A percentile compares a stretch with the other conserved stretches of the same genome.
Evolutionary conservation across 2,888 invertebrate genomes (phyloP).

Genomic region (Melinaea marsaeus): DNA sequence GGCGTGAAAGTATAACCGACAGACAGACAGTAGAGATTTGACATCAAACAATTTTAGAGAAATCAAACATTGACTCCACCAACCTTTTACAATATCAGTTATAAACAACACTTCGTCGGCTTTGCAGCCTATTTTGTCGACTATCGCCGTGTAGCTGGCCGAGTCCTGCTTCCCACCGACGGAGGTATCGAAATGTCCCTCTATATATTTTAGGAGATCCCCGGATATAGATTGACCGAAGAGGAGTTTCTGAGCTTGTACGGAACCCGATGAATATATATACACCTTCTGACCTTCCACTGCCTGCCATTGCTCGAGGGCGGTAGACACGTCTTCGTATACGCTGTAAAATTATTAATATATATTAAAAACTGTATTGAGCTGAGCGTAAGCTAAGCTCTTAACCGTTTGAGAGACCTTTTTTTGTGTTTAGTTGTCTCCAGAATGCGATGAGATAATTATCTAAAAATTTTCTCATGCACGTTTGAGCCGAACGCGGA

Average conservation of each 20-base stretch:
- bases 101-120: constrained; percentile 88
- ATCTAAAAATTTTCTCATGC: no score
- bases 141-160: constrained; percentile 88
- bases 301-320: constrained; percentile 84
- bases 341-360: constrained; percentile 76
- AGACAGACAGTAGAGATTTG: no score
- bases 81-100: constrained; percentile 90
- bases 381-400: no score
- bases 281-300: constrained; percentile 83
- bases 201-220: constrained; percentile 84
- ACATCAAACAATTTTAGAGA: no score
- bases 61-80: no score
- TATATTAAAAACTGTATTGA: no score
- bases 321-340: constrained; percentile 89
- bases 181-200: constrained; percentile 91
- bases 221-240: constrained; percentile 88
- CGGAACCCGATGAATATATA: constrained; percentile 95
- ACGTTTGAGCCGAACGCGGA: no score
- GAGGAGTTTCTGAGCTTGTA: constrained; percentile 92
- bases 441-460: no score
- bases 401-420: no score
- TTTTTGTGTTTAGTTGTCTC: no score
- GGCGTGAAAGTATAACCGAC: no score
- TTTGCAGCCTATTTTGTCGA: constrained; percentile 79
- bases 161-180: constrained; percentile 88